Evolutionary conservation across 1,140 invertebrate genomes (phyloP).

Genomic region (Chelonus insularis): DNA sequence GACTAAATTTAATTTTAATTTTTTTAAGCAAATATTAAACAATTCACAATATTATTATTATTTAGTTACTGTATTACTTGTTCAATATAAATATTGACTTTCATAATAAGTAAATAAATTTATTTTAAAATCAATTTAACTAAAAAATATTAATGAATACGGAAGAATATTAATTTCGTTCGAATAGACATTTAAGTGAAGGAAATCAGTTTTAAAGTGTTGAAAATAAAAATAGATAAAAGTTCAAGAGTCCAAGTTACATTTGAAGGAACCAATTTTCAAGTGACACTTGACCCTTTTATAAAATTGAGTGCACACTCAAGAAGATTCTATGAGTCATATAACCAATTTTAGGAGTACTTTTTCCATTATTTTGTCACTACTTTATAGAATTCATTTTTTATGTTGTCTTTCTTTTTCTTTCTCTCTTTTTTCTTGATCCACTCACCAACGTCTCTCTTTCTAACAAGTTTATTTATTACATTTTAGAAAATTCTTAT

Average conservation of each 20-base stretch:
- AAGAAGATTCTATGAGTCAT: not conserved
- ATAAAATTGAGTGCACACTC: not conserved
- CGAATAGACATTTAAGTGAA: too few species aligned
- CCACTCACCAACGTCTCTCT: not conserved
- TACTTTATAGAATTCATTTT: slow-evolving; percentile 4
- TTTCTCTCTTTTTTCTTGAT: not conserved
- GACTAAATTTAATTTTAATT: too few species aligned
- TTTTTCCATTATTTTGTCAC: slow-evolving; percentile 28
- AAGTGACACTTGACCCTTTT: not conserved
- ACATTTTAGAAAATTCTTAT: too few species aligned
- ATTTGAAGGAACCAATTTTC: not conserved
- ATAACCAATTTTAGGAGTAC: slow-evolving; percentile 19
- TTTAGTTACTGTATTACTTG: too few species aligned
- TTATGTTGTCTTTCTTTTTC: not conserved
- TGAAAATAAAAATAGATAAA: not conserved
- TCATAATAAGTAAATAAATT: too few species aligned
- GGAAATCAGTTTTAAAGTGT: too few species aligned
- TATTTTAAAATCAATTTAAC: too few species aligned
- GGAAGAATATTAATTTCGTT: too few species aligned
- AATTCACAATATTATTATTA: too few species aligned
- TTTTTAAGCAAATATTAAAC: too few species aligned
- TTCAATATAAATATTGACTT: too few species aligned
- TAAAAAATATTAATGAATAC: too few species aligned
- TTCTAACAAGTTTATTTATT: not conserved
- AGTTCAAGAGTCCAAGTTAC: not conserved